phyloP scores from a whole-genome alignment of 2,113 vertebrate genomes.

The Zosterops japonicus region DNA sequence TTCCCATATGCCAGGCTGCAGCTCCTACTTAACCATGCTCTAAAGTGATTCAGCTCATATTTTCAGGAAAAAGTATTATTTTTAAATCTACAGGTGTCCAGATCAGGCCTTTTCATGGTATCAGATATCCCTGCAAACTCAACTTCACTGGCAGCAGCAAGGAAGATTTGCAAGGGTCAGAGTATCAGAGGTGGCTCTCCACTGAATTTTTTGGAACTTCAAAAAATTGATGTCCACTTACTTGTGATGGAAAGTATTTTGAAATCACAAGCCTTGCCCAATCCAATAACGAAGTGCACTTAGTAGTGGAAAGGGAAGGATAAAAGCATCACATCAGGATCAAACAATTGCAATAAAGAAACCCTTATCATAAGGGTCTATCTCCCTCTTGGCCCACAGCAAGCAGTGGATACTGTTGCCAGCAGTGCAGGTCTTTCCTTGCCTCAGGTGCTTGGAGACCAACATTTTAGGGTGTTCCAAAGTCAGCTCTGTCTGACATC shows the following conservation, averaged over 20 bases:
- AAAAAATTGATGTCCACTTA: neutral
- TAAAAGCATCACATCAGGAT: neutral
- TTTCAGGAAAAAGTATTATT: fast-evolving
- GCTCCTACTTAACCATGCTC: neutral
- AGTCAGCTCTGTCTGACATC: neutral
- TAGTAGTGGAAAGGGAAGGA: neutral
- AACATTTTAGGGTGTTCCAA: neutral
- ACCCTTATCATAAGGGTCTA: neutral
- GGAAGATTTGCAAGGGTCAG: neutral
- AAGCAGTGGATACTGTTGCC: neutral
- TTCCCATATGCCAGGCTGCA: neutral
- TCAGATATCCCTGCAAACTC: neutral
- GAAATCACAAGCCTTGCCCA: neutral
- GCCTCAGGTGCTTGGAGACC: neutral
- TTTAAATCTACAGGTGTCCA: neutral
- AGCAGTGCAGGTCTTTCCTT: neutral
- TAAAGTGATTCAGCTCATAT: neutral
- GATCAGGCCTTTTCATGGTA: neutral
- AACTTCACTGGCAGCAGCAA: neutral
- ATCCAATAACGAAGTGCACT: neutral
- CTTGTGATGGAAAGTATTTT: neutral
- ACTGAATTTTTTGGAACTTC: neutral
- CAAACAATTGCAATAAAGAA: neutral
- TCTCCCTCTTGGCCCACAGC: neutral
- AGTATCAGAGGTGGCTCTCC: neutral